Conservation (phyloP, 2,888 invertebrate species). For the Isoperla grammatica region DNA sequence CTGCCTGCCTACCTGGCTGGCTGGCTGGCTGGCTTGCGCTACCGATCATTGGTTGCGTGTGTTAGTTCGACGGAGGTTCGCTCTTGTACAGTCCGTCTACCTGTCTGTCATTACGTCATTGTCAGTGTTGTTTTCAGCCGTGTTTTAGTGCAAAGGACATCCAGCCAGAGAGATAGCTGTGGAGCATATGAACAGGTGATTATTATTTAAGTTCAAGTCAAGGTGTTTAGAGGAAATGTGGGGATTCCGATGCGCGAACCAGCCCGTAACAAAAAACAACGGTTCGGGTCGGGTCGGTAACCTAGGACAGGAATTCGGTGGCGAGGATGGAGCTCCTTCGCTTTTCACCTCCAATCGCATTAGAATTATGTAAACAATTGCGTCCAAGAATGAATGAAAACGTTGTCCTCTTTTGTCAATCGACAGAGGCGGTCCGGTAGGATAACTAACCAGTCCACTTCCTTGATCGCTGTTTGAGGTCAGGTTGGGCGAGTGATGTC, state of each 20-base stretch:
- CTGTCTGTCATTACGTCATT: too few species aligned
- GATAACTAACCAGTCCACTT: conserved; percentile 16
- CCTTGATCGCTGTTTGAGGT: conserved; percentile 26
- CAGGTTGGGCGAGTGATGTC: conserved; percentile 19
- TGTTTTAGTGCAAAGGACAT: too few species aligned
- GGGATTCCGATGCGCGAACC: conserved; percentile 15
- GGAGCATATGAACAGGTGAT: not conserved
- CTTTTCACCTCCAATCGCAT: not conserved
- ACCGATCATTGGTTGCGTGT: not conserved
- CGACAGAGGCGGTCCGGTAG: not conserved
- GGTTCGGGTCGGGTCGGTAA: not conserved
- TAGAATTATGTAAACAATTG: not conserved
- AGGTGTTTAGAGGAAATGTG: not conserved
- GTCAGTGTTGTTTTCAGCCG: too few species aligned
- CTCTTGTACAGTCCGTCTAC: too few species aligned
- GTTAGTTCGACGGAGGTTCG: too few species aligned
- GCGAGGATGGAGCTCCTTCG: too few species aligned
- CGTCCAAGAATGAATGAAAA: not conserved
- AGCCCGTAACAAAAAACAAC: conserved; percentile 13
- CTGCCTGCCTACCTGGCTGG: too few species aligned
- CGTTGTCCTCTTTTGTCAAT: not conserved
- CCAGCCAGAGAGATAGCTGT: not conserved
- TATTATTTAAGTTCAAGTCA: not conserved
- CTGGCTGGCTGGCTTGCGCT: not conserved
- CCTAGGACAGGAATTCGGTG: too few species aligned